Evolutionary conservation across 2,113 vertebrate genomes (phyloP).

Genomic region (Arenaria interpres): DNA sequence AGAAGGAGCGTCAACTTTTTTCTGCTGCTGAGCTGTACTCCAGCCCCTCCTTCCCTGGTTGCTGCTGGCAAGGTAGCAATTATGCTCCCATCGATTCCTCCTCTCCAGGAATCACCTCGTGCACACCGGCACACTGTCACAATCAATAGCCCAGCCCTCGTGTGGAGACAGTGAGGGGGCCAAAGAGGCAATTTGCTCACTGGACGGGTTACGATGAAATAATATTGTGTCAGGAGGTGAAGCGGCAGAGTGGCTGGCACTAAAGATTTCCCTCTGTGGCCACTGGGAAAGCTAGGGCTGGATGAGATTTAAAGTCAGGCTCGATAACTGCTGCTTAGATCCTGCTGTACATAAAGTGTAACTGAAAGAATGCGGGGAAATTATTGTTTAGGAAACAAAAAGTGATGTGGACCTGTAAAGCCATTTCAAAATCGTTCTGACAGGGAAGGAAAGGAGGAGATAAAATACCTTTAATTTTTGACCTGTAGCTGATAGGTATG

Average conservation of each 20-base stretch:
- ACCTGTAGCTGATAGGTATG: background rate
- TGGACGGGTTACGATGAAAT: conserved; percentile 49
- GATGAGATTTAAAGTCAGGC: conserved; percentile 34
- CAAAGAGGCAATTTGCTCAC: conserved; percentile 45
- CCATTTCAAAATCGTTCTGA: background rate
- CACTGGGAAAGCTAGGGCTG: background rate
- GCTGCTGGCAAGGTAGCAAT: background rate
- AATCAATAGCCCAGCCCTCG: conserved; percentile 22
- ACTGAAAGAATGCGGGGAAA: conserved; percentile 22
- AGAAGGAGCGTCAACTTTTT: background rate
- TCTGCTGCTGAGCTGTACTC: background rate
- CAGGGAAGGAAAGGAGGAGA: background rate
- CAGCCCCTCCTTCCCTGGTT: background rate
- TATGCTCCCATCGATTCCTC: conserved; percentile 18
- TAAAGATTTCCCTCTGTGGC: conserved; percentile 17
- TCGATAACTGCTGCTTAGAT: conserved; percentile 31
- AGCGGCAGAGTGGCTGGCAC: background rate
- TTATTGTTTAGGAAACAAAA: conserved; percentile 6
- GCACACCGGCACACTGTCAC: background rate
- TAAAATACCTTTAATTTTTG: conserved; percentile 8
- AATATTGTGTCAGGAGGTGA: conserved; percentile 57
- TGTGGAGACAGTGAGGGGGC: background rate
- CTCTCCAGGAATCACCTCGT: conserved; percentile 1
- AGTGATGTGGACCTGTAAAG: background rate
- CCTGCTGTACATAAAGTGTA: conserved; percentile 19